Evolutionary conservation across 2,113 vertebrate genomes (phyloP).

Genomic region (Tyrannus savana): DNA sequence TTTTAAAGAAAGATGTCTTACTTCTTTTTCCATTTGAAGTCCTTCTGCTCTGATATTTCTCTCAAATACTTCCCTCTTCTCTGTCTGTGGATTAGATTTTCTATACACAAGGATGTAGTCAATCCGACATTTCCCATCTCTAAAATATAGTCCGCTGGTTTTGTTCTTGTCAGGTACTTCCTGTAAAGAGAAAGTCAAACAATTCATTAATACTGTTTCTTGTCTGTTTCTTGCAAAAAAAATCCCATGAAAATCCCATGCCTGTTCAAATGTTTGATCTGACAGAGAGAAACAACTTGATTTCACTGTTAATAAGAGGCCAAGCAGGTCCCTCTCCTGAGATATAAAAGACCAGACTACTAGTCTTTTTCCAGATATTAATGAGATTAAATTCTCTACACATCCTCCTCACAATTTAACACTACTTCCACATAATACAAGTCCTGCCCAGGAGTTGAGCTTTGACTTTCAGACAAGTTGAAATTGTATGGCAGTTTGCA

Average conservation of each 20-base stretch:
- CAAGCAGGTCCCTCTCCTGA: neutral
- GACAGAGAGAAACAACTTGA: neutral
- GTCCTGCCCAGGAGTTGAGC: neutral
- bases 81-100: constrained; percentile 86
- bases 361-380: neutral
- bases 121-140: constrained; percentile 88
- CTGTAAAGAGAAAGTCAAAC: constrained; percentile 70
- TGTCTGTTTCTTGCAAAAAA: neutral
- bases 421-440: neutral
- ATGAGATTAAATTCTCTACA: neutral
- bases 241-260: rapidly evolving
- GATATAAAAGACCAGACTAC: neutral
- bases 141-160: constrained; percentile 86
- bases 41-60: constrained; percentile 93
- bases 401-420: neutral
- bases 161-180: constrained; percentile 77
- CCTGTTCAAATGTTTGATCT: neutral
- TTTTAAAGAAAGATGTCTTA: constrained; percentile 47
- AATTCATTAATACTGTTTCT: neutral
- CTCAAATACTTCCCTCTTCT: constrained; percentile 93
- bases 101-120: constrained; percentile 94
- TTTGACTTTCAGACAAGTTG: neutral
- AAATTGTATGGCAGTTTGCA: neutral
- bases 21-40: constrained; percentile 93
- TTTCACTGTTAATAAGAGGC: neutral